Conservation (phyloP, 2,888 invertebrate species). For the Xylocampa areola region DNA sequence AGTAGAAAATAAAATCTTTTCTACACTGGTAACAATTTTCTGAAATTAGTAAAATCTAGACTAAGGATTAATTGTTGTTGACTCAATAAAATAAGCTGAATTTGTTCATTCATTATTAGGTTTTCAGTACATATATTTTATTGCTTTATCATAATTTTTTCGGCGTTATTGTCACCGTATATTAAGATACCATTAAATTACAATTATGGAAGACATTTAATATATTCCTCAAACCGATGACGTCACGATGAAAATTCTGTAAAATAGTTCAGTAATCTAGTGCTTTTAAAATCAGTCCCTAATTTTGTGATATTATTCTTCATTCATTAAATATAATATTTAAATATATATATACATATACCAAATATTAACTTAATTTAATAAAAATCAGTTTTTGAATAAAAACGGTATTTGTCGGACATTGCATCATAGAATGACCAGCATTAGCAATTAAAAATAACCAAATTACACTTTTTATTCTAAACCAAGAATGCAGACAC, state of each 20-base stretch:
- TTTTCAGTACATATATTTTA: too few relatives aligned
- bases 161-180: not conserved
- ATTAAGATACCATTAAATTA: slow-evolving; percentile 2
- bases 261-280: slow-evolving; percentile 11
- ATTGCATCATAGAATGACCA: slow-evolving; percentile 9
- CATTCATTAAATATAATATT: not conserved
- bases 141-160: not conserved
- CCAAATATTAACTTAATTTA: too few relatives aligned
- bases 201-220: slow-evolving; percentile 15
- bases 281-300: slow-evolving; percentile 23
- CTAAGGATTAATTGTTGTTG: too few relatives aligned
- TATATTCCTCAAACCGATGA: slow-evolving; percentile 6
- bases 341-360: too few relatives aligned
- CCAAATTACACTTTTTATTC: not conserved
- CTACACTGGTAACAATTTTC: too few relatives aligned
- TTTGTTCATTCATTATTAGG: not conserved
- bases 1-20: too few relatives aligned
- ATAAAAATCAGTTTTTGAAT: not conserved
- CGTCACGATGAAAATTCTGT: slow-evolving; percentile 1
- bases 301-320: slow-evolving; percentile 28
- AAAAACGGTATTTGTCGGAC: not conserved
- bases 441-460: not conserved
- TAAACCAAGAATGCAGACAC: slow-evolving; percentile 5
- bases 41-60: too few relatives aligned
- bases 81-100: slow-evolving; percentile 1